phyloP scores from a whole-genome alignment of 2,888 invertebrate species.

The Lycophotia porphyrea region DNA sequence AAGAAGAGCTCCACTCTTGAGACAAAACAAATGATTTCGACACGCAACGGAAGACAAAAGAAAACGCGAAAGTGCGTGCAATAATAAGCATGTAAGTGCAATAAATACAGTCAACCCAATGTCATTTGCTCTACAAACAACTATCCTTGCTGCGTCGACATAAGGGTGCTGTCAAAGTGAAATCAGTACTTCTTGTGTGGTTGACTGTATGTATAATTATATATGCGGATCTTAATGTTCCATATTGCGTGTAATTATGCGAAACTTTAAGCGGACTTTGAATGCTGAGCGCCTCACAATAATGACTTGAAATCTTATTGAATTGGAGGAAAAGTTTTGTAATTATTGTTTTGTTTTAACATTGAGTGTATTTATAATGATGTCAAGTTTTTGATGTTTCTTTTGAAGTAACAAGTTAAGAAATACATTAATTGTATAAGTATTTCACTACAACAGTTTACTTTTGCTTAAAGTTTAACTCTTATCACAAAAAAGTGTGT shows the following conservation, averaged over 20 bases:
- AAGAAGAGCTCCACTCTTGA: constrained; percentile 1
- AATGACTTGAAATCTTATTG: constrained; percentile 32
- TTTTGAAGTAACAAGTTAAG: background rate
- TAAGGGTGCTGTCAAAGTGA: background rate
- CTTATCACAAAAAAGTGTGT: background rate
- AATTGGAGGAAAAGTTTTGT: constrained; percentile 24
- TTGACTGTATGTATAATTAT: constrained; percentile 23
- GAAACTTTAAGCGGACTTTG: constrained; percentile 40
- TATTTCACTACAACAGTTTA: background rate
- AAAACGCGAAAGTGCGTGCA: constrained; percentile 51
- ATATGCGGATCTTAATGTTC: constrained; percentile 42
- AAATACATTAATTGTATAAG: background rate
- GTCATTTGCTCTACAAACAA: background rate
- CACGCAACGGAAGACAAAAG: constrained; percentile 43
- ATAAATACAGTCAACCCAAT: background rate
- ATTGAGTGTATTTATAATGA: background rate
- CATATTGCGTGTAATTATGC: constrained; percentile 46
- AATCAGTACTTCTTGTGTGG: background rate
- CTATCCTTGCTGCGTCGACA: background rate
- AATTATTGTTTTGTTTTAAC: constrained; percentile 5
- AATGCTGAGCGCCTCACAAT: constrained; percentile 29
- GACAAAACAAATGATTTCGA: constrained; percentile 23
- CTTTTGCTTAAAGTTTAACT: background rate
- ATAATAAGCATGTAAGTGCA: constrained; percentile 20
- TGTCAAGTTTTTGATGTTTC: background rate